Conservation (phyloP, 2,113 vertebrate genomes). For the Myotis lucifugus region DNA sequence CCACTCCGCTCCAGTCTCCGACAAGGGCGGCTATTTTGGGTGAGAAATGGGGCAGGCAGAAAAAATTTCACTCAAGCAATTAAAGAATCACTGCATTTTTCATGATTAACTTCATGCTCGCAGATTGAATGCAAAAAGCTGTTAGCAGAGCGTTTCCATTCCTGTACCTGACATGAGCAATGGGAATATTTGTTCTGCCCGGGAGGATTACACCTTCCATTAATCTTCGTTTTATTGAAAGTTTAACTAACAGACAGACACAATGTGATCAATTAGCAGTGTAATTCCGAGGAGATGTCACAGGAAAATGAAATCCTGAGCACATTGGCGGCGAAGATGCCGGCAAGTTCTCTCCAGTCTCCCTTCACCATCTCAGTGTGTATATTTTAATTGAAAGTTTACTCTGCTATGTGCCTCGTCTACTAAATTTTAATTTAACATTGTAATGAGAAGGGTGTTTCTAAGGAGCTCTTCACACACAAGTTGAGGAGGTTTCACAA, state of each 20-base stretch:
- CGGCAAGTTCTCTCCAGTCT: constrained; percentile 80
- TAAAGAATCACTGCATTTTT: constrained; percentile 81
- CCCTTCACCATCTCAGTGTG: constrained; percentile 72
- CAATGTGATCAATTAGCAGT: constrained; percentile 87
- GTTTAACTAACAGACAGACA: constrained; percentile 89
- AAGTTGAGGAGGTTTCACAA: constrained; percentile 65
- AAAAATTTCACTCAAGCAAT: constrained; percentile 78
- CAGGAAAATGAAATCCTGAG: constrained; percentile 82
- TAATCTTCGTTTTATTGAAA: constrained; percentile 88
- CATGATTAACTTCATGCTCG: constrained; percentile 80
- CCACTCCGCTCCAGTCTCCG: neutral
- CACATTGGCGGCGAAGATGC: constrained; percentile 74
- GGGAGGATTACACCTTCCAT: constrained; percentile 87
- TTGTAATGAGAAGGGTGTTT: constrained; percentile 76
- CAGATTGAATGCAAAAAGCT: constrained; percentile 80
- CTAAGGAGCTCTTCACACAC: constrained; percentile 57
- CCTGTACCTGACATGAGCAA: constrained; percentile 83
- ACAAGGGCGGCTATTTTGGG: constrained; percentile 71
- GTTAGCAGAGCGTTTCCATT: constrained; percentile 80
- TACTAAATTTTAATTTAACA: constrained; percentile 82
- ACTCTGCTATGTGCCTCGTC: constrained; percentile 81
- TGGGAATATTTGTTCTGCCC: constrained; percentile 87
- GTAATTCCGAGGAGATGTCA: constrained; percentile 86
- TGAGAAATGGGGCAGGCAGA: constrained; percentile 66
- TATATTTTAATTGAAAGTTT: constrained; percentile 84